phyloP scores from a whole-genome alignment of 2,113 vertebrate genomes.

The Hippocampus zosterae region DNA sequence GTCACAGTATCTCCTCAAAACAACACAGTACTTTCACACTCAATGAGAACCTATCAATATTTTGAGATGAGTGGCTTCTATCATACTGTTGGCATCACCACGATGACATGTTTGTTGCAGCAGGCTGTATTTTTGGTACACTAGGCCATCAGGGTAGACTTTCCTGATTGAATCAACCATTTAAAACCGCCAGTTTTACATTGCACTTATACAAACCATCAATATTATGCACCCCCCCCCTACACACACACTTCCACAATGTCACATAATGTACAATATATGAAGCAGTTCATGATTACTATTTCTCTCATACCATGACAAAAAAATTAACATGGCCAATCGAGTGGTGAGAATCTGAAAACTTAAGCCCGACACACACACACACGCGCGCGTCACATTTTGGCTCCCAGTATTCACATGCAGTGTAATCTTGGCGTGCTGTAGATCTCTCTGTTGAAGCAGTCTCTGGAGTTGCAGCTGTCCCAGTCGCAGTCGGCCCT shows the following conservation, averaged over 20 bases:
- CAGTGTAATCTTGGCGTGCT: not conserved
- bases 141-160: not conserved
- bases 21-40: slow-evolving; percentile 12
- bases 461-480: slow-evolving; percentile 96
- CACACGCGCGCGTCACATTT: not conserved
- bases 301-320: not conserved
- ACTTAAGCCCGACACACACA: not conserved
- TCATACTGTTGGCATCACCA: not conserved
- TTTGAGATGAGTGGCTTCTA: slow-evolving; percentile 12
- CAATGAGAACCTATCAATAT: slow-evolving; percentile 16
- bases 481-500: slow-evolving; percentile 92
- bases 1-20: slow-evolving; percentile 17
- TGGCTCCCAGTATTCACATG: not conserved
- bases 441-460: slow-evolving; percentile 94
- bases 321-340: slow-evolving; percentile 83
- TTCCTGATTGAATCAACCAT: no score
- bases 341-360: slow-evolving; percentile 74
- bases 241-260: no score
- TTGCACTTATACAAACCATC: not conserved
- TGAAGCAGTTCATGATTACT: not conserved
- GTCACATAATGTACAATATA: no score
- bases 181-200: not conserved
- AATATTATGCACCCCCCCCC: not conserved
- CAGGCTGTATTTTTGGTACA: not conserved
- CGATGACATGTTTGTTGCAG: not conserved